phyloP scores from a whole-genome alignment of 2,888 invertebrate genomes.

The Dorcus hopei region DNA sequence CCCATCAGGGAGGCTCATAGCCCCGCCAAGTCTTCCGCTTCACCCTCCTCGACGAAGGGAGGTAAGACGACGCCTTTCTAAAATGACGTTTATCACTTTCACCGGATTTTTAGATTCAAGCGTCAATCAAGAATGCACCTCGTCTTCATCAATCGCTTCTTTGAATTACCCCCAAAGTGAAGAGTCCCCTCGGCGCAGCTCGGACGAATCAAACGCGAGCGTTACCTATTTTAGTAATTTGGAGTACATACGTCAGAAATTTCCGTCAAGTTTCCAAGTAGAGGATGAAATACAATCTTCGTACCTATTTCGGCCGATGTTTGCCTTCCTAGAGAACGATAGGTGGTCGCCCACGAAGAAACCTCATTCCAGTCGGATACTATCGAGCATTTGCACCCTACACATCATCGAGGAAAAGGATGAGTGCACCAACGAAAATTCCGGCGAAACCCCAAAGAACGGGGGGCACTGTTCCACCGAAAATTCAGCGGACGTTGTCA shows the following conservation, averaged over 20 bases:
- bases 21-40: not conserved
- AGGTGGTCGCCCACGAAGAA: too few species aligned
- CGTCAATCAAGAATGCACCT: constrained; percentile 2
- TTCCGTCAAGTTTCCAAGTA: too few species aligned
- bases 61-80: constrained; percentile 11
- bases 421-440: not conserved
- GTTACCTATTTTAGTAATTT: too few species aligned
- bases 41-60: constrained; percentile 11
- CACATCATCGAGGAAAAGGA: constrained; percentile 11
- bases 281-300: too few species aligned
- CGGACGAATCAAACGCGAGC: too few species aligned
- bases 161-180: not conserved
- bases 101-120: not conserved
- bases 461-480: too few species aligned
- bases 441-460: too few species aligned
- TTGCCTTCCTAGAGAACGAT: too few species aligned
- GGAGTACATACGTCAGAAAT: too few species aligned
- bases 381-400: not conserved
- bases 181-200: too few species aligned
- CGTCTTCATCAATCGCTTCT: not conserved
- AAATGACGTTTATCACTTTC: not conserved
- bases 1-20: not conserved
- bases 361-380: too few species aligned
- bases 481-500: not conserved
- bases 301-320: too few species aligned